Conservation (phyloP, 1,140 invertebrate genomes). For the Oncopodura yosiiana region DNA sequence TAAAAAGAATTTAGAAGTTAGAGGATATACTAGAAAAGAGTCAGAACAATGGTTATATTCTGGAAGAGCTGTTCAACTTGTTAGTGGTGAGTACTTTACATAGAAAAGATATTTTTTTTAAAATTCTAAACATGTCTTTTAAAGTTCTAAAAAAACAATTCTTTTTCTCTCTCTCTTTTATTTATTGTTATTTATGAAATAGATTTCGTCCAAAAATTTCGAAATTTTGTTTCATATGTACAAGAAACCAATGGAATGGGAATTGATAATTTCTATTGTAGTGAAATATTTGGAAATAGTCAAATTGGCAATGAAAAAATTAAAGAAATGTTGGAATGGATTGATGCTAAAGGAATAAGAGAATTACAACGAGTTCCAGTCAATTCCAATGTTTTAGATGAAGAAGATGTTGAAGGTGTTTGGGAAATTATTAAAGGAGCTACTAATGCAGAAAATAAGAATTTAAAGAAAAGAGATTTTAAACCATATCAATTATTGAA, state of each 20-base stretch:
- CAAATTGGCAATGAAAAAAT: constrained; percentile 14
- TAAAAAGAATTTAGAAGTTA: constrained; percentile 60
- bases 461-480: background rate
- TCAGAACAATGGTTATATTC: constrained; percentile 67
- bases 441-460: background rate
- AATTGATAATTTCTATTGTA: constrained; percentile 5
- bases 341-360: constrained; percentile 19
- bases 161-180: background rate
- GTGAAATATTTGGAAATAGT: constrained; percentile 25
- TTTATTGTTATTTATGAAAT: no score
- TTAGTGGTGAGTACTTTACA: constrained; percentile 40
- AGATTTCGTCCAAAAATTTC: constrained; percentile 59
- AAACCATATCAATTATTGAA: constrained; percentile 20
- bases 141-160: background rate
- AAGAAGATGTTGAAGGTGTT: constrained; percentile 30
- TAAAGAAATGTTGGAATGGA: constrained; percentile 25
- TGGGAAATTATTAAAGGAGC: constrained; percentile 17
- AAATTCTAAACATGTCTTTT: background rate
- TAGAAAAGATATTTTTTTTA: background rate
- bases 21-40: constrained; percentile 65
- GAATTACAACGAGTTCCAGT: constrained; percentile 23
- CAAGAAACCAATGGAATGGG: background rate
- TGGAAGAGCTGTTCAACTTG: constrained; percentile 56
- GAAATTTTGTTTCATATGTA: constrained; percentile 57
- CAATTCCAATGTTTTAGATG: constrained; percentile 29